Base-by-base conservation (phyloP, 2,888 invertebrate species). In the Sipha maydis region DNA sequence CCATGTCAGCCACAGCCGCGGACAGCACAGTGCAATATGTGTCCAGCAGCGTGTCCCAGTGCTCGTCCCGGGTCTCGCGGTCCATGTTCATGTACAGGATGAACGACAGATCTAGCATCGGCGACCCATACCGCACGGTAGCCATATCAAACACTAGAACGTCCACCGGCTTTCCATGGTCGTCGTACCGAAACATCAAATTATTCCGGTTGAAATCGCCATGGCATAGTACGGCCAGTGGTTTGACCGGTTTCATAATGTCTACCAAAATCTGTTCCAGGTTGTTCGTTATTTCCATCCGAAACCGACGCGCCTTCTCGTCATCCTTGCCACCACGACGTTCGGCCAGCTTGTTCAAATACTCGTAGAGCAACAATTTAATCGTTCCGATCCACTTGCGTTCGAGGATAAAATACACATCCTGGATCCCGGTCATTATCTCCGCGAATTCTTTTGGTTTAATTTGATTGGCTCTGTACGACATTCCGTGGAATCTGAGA, bases 81-180 rank as follows among this genome's bases (percentile, higher is more conserved):
- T 93, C 93, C 0, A 95, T 94, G 90, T 95, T 95, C 0, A 95
- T 92, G 90, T 94, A 94, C 28, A 94, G 91, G 90, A 94, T 93
- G 90, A 95, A 95, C 0, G 93, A 91, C 17, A 95, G 82, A 91
- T 95, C 95, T 3, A 94, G 91, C 0, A 93, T 93, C 0, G 95
- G 94, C 31, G 93, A 93, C 0, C 93, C 93, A 90, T 93, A 94
- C 90, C 93, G 91, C 69, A 86, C 83, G 14, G 78, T 90, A n/a
- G 89, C 90, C 82, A 90, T 56, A 78, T 91, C 91, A 54, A 90
- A 86, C 76, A 90, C 76, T 17, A 90, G 80, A 14, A 90, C 80
- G 38, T 89, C 89, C 9, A 79, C 78, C 5, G 90, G 90, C 19
- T 41, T 82, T 0, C 67, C 86, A 2, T 54, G 19, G 7, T 69